Percentiles rank a stretch among this genome's conserved stretches.
Conservation (phyloP, 2,797 vertebrate genomes). For the Clarias laeviceps region DNA sequence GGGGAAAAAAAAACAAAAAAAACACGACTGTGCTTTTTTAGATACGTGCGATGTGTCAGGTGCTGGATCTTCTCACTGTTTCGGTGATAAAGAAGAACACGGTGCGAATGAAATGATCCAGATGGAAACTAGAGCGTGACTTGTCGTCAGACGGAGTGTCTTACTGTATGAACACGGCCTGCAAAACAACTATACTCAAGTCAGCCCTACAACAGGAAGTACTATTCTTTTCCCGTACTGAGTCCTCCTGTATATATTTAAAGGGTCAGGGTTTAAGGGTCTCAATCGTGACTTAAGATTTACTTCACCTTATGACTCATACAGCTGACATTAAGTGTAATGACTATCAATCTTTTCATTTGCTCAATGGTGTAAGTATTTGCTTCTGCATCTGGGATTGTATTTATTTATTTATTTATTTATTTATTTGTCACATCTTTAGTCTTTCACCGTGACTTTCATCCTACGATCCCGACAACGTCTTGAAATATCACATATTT, state of each 20-base stretch:
- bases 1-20: not conserved
- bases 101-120: slow-evolving; percentile 34
- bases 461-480: not conserved
- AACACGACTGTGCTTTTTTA: slow-evolving; percentile 43
- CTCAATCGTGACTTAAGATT: not conserved
- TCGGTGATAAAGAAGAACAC: slow-evolving; percentile 45
- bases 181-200: not conserved
- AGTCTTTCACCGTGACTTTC: not conserved
- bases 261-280: not conserved
- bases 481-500: not conserved
- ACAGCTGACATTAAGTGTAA: not conserved
- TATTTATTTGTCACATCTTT: not conserved
- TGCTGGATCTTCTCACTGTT: slow-evolving; percentile 41
- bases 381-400: not conserved
- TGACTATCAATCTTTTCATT: not conserved
- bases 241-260: not conserved
- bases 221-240: not conserved
- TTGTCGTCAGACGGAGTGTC: not conserved
- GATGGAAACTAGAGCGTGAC: slow-evolving; percentile 28
- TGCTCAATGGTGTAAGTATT: not conserved
- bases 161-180: not conserved
- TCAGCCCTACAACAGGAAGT: not conserved
- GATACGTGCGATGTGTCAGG: slow-evolving; percentile 39
- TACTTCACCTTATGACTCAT: not conserved
- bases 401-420: not conserved